Evolutionary conservation across 2,888 invertebrate genomes (phyloP), one percentile per base, ranked within the genome.

Genomic region (Xanthorhoe designata): DNA sequence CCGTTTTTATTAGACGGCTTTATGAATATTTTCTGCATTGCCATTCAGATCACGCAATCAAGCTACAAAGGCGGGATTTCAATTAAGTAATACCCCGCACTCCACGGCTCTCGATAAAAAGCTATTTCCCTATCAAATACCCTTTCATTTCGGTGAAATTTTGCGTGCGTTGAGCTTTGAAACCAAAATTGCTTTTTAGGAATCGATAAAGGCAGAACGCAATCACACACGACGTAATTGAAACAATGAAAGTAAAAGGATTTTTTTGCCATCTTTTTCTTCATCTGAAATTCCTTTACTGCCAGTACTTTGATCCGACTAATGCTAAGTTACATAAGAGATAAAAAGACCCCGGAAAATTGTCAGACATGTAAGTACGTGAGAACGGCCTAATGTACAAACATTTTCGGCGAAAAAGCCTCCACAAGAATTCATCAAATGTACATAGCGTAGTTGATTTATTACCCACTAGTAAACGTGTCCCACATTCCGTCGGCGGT

Each of bases 101-200:
- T 65, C 54, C 60, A 50, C 45, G 60, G 54, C 32, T 24, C 29
- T 52, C 62, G 61, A 62, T 65, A 66, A 69, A 68, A 80, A 77
- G 74, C 75, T 73, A 78, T 78, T 77, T 63, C 63, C 65, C 62
- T 78, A 77, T 78, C 70, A 73, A 82, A 82, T 78, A 82, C 81
- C 78, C 75, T 77, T 77, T 78, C 80, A 77, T 82, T 82, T 80
- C 73, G 82, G 78, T 78, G 82, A 83, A 79, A 80, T 79, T 77
- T 70, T 68, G 71, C 75, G 62, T 74, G 71, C 75, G 62, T 74
- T 72, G 81, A 81, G 78, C 81, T 74, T 79, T 68, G 79, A 75
- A 76, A 75, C 76, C 75, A 74, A 83, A 85, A 85, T 86, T 83
- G 82, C 78, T 82, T 86, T 85, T 80, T 76, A 68, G 77, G 71